Evolutionary conservation across 1,140 invertebrate genomes (phyloP), one percentile per base, ranked within the genome.

Genomic region (Euschistus heros): DNA sequence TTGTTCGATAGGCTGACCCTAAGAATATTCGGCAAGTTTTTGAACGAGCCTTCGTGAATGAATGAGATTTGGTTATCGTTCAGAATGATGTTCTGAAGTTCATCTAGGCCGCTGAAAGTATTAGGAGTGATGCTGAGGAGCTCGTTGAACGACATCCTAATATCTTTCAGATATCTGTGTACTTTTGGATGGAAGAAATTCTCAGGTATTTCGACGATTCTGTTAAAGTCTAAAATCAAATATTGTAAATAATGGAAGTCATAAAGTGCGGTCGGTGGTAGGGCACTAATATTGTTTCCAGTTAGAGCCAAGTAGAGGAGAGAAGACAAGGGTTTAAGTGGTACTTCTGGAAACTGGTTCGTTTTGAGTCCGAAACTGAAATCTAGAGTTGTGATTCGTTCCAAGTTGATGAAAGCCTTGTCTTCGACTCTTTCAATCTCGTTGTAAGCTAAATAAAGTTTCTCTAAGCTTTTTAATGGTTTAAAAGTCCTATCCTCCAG

Each of bases 361-460:
- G 85, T 84, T 57, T 88, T 84, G 42, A 92, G 82, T 0, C 87
- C 88, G 70, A 91, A 91, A 68, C 89, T 92, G 44, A 92, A 80
- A 74, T 94, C 91, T 20, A 94, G 77, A 64, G 87, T 88, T 72
- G 90, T 86, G 13, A 94, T 76, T 17, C 80, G 84, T 7, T 81
- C 78, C 44, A 90, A 79, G 66, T 87, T 86, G 18, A 80, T 77
- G 71, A 94, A 92, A 14, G 88, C 85, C 65, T 87, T 79, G 14
- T 84, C 81, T 71, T 91, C 85, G 30, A 91, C 78, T 68, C 88
- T 84, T 62, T 82, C 81, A 30, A 95, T 78, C 68, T 88, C 86
- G 75, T 94, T 94, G 74, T 92, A 94, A 66, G 88, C 91, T 46
- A 95, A 76, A 74, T 88, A 91, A 27, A 95, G 81, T 75, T 94